Base-by-base conservation (phyloP, 2,888 invertebrate genomes). In the Caenorhabditis imperialis region DNA sequence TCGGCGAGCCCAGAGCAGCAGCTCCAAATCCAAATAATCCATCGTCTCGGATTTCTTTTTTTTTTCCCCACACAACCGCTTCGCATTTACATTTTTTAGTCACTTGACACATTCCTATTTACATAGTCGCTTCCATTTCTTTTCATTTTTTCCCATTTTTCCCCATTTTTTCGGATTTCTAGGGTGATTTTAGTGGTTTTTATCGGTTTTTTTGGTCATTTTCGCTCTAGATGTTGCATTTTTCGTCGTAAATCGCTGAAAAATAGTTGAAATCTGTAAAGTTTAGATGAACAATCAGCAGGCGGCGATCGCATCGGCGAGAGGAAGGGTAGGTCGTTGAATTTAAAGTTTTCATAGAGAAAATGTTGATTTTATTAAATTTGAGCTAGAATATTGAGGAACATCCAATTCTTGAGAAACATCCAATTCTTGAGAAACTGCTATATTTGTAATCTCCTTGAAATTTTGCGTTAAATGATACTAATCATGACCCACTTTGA, bases 211-310 rank as follows among this genome's bases (percentile, higher is more conserved):
- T 30, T 10, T 30, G 10, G 30, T 30, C 30, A 30, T 10, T 10
- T 30, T 30, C 10, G 30, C 30, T 30, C 30, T 30, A 30, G 30
- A 30, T 30, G 30, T 30, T 30, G 6, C 10, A 30, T 30, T 7
- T 30, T 10, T 7, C 10, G n/a, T n/a, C n/a, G n/a, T n/a, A n/a
- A n/a, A n/a, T n/a, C n/a, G n/a, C n/a, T n/a, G n/a, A n/a, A n/a
- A n/a, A n/a, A n/a, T n/a, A n/a, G n/a, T n/a, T n/a, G n/a, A n/a
- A n/a, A n/a, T n/a, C n/a, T n/a, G n/a, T n/a, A n/a, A n/a, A n/a
- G n/a, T n/a, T n/a, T n/a, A n/a, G 54, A 72, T 72, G 72, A 72
- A 72, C 60, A 72, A 72, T 65, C 63, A 65, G 48, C 72, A 72
- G 45, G 72, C 72, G 16, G 72, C 72, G 3, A 60, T 72, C 16